Percentiles rank a stretch among this genome's conserved stretches.
These are phyloP conservation scores for Rhinoderma darwinii DNA, from an alignment of 2,113 vertebrate genomes.

Conservation along the genomic window DNA sequence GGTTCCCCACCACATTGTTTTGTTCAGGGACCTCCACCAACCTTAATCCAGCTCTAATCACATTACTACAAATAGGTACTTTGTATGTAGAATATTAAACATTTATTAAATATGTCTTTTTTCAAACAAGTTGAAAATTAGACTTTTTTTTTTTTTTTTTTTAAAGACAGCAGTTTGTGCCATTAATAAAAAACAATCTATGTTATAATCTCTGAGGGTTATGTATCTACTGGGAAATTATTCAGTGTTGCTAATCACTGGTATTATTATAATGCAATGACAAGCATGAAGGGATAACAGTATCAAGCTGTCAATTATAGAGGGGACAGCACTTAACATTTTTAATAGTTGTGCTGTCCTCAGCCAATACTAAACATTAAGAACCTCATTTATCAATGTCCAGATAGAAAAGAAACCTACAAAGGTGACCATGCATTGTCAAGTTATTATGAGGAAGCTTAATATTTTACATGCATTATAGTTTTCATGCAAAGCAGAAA, in stretches of 20 bases:
- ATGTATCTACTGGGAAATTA: constrained; percentile 55
- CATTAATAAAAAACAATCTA: constrained; percentile 31
- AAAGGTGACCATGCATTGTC: constrained; percentile 16
- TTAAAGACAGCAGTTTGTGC: not conserved
- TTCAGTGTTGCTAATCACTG: constrained; percentile 50
- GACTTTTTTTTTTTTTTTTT: not conserved
- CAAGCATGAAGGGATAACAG: constrained; percentile 59
- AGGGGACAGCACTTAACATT: constrained; percentile 53
- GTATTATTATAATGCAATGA: constrained; percentile 58
- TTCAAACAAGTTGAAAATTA: not conserved
- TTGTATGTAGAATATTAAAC: not conserved
- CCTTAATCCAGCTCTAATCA: no score
- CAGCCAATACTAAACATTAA: constrained; percentile 56
- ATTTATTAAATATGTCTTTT: not conserved
- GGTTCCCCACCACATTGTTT: no score
- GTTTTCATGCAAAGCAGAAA: not conserved
- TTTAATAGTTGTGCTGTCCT: constrained; percentile 56
- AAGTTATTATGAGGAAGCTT: not conserved
- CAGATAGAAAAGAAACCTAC: constrained; percentile 13
- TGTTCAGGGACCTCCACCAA: no score
- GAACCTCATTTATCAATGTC: constrained; percentile 57
- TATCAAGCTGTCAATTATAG: constrained; percentile 59
- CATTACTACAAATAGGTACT: no score
- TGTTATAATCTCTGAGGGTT: constrained; percentile 44
- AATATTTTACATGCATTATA: not conserved